Conservation (phyloP, 2,888 invertebrate genomes). For the Leucozona laternaria region DNA sequence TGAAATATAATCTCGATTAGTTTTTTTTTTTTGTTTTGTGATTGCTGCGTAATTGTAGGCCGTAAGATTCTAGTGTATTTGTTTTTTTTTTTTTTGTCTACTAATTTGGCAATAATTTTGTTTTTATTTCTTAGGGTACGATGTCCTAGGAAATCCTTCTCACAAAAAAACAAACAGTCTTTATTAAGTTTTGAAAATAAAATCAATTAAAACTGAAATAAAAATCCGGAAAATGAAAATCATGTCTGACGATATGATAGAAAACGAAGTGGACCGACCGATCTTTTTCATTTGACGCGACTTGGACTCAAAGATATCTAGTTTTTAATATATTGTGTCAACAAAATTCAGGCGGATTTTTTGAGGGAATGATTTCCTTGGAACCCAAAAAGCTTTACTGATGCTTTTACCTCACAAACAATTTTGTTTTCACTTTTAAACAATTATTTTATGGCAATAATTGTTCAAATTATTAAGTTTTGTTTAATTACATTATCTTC, state of each 20-base stretch:
- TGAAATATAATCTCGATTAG: constrained; percentile 65
- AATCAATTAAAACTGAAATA: not conserved
- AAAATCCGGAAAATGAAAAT: not conserved
- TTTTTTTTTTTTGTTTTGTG: constrained; percentile 38
- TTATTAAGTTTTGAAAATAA: not conserved
- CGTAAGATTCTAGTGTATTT: constrained; percentile 10
- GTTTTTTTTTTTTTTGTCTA: constrained; percentile 4
- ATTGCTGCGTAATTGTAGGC: constrained; percentile 46
- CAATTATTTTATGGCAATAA: not conserved
- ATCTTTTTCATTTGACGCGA: not conserved
- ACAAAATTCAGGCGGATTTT: not conserved
- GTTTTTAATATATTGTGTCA: not conserved
- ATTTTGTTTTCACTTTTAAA: not conserved
- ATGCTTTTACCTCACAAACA: not conserved
- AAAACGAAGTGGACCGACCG: not conserved
- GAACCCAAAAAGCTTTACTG: not conserved
- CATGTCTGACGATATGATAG: not conserved
- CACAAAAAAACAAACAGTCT: not conserved
- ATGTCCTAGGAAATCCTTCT: not conserved
- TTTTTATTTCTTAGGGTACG: not conserved
- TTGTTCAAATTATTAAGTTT: not conserved
- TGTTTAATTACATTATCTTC: constrained; percentile 12
- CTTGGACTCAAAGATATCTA: not conserved
- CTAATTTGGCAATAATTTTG: constrained; percentile 28
- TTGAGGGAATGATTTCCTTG: not conserved